A percentile compares a stretch with the other conserved stretches of the same genome.
Conservation (phyloP, 2,113 vertebrate genomes). For the Salvator merianae region DNA sequence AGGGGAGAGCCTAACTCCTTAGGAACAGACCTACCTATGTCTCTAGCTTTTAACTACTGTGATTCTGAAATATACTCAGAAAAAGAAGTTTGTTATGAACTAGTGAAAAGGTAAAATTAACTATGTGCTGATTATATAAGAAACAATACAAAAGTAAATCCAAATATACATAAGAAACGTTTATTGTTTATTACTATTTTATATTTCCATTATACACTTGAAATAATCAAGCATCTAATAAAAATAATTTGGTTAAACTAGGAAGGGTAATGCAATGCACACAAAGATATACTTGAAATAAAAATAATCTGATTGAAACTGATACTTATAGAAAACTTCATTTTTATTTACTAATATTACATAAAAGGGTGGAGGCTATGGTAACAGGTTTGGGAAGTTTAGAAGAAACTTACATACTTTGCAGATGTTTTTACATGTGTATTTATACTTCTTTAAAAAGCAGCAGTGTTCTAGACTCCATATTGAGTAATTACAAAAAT, state of each 20-base stretch:
- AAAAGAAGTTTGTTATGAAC: background rate
- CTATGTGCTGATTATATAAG: background rate
- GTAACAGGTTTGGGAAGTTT: conserved; percentile 6
- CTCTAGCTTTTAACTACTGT: too few species aligned
- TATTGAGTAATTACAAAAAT: conserved; percentile 49
- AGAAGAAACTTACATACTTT: conserved; percentile 28
- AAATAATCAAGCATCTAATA: conserved; percentile 57
- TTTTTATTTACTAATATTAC: conserved; percentile 41
- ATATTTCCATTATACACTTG: conserved; percentile 54
- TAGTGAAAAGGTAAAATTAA: background rate
- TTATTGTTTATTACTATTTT: conserved; percentile 57
- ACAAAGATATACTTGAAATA: conserved; percentile 45
- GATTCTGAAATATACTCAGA: too few species aligned
- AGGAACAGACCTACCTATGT: too few species aligned
- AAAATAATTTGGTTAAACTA: conserved; percentile 36
- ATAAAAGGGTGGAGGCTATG: conserved; percentile 27
- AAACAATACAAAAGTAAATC: conserved; percentile 31
- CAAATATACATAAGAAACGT: conserved; percentile 21
- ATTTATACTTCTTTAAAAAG: conserved; percentile 31
- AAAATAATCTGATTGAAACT: conserved; percentile 36
- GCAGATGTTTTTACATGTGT: conserved; percentile 28
- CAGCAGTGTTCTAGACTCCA: conserved; percentile 45
- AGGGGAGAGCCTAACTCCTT: too few species aligned
- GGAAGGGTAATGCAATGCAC: conserved; percentile 21
- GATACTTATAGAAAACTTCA: conserved; percentile 20